These are phyloP conservation scores for Pyrgus malvae DNA, from an alignment of 2,888 invertebrate genomes.

Conservation along the genomic window DNA sequence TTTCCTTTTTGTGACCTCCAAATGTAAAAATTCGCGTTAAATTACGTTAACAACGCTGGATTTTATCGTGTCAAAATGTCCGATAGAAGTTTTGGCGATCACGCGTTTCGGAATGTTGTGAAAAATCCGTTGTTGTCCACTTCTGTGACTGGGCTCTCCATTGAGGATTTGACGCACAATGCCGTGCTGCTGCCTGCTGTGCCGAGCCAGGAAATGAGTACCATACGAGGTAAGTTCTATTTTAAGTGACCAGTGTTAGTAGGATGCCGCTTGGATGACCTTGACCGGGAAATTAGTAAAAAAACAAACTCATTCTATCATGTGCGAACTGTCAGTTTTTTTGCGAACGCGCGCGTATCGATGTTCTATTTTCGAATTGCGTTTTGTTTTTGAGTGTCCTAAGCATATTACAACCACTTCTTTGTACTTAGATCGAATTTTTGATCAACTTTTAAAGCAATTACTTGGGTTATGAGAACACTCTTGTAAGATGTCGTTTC, in stretches of 20 bases:
- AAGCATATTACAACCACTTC: not conserved
- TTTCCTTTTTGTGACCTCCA: constrained; percentile 76
- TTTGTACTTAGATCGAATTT: not conserved
- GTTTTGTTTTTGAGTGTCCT: constrained; percentile 3
- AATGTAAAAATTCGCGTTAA: constrained; percentile 73
- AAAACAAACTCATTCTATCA: constrained; percentile 15
- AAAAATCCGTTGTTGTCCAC: constrained; percentile 88
- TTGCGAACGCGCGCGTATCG: constrained; percentile 24
- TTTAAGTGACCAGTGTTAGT: constrained; percentile 51
- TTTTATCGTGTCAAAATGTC: constrained; percentile 56
- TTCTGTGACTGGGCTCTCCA: constrained; percentile 86
- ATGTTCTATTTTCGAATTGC: constrained; percentile 17
- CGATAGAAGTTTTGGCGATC: constrained; percentile 75
- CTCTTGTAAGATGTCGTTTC: constrained; percentile 40
- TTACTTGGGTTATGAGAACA: not conserved
- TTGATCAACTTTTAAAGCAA: not conserved
- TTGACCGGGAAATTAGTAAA: constrained; percentile 39
- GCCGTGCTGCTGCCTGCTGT: constrained; percentile 86
- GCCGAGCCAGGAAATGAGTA: constrained; percentile 60
- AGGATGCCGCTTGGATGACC: constrained; percentile 48
- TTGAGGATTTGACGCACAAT: constrained; percentile 88
- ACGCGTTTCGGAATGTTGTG: constrained; percentile 64
- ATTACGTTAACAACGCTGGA: constrained; percentile 58
- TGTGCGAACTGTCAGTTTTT: constrained; percentile 44
- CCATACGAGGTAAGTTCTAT: constrained; percentile 69